A percentile compares a stretch with the other conserved stretches of the same genome.
Evolutionary conservation across 2,797 vertebrate genomes (phyloP).

Genomic region (Catharus ustulatus): DNA sequence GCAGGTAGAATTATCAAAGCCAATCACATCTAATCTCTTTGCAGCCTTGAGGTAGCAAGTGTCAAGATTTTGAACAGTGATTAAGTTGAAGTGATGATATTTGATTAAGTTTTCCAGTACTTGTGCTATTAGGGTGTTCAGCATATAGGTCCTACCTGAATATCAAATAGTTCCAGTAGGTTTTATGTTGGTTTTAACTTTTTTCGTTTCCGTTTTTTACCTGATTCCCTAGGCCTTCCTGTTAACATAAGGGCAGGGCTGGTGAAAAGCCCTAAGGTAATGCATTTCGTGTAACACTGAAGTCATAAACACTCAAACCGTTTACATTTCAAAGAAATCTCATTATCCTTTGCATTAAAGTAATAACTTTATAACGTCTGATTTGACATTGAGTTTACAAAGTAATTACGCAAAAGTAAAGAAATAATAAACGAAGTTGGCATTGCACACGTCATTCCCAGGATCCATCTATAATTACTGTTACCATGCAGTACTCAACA

Average conservation of each 20-base stretch:
- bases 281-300: constrained; percentile 51
- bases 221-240: constrained; percentile 94
- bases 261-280: constrained; percentile 74
- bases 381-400: constrained; percentile 20
- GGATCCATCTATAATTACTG: constrained; percentile 50
- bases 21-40: constrained; percentile 76
- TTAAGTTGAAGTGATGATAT: constrained; percentile 69
- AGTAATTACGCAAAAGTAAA: constrained; percentile 25
- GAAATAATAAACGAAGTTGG: constrained; percentile 46
- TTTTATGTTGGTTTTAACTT: constrained; percentile 90
- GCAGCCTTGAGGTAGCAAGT: constrained; percentile 69
- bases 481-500: constrained; percentile 46
- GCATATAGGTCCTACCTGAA: constrained; percentile 90
- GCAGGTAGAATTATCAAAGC: constrained; percentile 72
- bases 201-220: constrained; percentile 97
- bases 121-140: constrained; percentile 69
- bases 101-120: constrained; percentile 73
- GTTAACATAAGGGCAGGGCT: constrained; percentile 88
- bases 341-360: constrained; percentile 20
- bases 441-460: constrained; percentile 38
- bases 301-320: constrained; percentile 80
- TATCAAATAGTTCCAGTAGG: constrained; percentile 82
- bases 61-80: constrained; percentile 77
- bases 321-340: constrained; percentile 79
- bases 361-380: constrained; percentile 23